Evolutionary conservation across 2,113 vertebrate genomes (phyloP).

Genomic region (Embiotoca jacksoni): DNA sequence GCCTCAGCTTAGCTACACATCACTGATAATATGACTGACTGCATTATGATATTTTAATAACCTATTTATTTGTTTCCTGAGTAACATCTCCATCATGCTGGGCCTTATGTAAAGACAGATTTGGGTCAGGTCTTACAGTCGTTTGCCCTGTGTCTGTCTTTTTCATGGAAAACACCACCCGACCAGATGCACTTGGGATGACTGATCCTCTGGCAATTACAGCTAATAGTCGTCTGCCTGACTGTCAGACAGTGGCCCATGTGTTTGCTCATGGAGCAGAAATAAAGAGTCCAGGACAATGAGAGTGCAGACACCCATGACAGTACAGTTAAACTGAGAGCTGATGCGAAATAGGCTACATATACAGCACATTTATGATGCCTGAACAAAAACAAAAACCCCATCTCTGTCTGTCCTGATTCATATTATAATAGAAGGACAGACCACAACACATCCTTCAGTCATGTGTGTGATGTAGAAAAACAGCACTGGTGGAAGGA

Average conservation of each 20-base stretch:
- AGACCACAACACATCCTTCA: slow-evolving; percentile 12
- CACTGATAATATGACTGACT: slow-evolving; percentile 44
- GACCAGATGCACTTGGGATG: slow-evolving; percentile 64
- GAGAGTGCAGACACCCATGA: slow-evolving; percentile 1
- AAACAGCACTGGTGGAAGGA: background rate
- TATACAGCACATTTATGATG: background rate
- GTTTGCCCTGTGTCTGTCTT: slow-evolving; percentile 51
- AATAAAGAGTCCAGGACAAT: slow-evolving; percentile 43
- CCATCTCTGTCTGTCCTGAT: background rate
- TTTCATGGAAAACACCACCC: slow-evolving; percentile 65
- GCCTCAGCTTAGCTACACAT: slow-evolving; percentile 36
- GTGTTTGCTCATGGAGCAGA: slow-evolving; percentile 38
- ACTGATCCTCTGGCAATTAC: slow-evolving; percentile 58
- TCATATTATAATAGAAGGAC: background rate
- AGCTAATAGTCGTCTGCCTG: slow-evolving; percentile 34
- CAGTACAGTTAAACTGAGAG: background rate
- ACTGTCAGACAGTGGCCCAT: slow-evolving; percentile 34
- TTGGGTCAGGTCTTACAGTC: slow-evolving; percentile 71
- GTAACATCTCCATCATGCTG: slow-evolving; percentile 63
- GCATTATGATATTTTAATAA: slow-evolving; percentile 70
- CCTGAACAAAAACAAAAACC: background rate
- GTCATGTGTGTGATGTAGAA: background rate
- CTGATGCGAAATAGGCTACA: no score
- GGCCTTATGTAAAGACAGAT: slow-evolving; percentile 72
- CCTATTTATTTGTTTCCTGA: slow-evolving; percentile 62